Conservation (phyloP, 2,797 vertebrate genomes). For the Anisognathus igniventris region DNA sequence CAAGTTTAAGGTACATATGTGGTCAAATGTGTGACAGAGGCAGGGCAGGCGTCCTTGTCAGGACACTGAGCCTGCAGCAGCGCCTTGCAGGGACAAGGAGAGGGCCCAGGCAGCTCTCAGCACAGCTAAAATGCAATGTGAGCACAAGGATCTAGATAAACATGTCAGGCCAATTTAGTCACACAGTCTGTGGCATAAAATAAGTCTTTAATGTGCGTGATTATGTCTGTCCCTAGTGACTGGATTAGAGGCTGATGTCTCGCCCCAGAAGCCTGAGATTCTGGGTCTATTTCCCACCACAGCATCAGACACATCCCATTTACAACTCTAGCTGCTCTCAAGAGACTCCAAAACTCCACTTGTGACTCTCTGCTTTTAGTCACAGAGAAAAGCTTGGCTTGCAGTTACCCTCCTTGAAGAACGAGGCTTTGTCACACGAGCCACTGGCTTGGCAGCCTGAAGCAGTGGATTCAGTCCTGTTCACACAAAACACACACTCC, state of each 20-base stretch:
- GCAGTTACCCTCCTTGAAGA: background rate
- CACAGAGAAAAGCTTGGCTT: background rate
- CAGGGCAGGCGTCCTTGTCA: background rate
- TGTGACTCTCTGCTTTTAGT: background rate
- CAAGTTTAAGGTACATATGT: background rate
- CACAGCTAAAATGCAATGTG: background rate
- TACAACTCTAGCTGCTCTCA: background rate
- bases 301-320: background rate
- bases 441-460: background rate
- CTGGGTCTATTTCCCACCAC: background rate
- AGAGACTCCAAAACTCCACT: background rate
- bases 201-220: background rate
- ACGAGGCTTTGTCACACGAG: rapidly evolving
- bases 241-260: background rate
- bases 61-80: background rate
- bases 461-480: background rate
- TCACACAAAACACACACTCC: background rate
- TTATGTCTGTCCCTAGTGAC: background rate
- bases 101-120: background rate
- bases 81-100: background rate
- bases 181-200: background rate
- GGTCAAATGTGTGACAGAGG: background rate
- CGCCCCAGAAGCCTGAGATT: background rate
- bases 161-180: background rate
- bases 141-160: background rate